phyloP scores from a whole-genome alignment of 1,140 invertebrate species.

The Panagrolaimus sp. region DNA sequence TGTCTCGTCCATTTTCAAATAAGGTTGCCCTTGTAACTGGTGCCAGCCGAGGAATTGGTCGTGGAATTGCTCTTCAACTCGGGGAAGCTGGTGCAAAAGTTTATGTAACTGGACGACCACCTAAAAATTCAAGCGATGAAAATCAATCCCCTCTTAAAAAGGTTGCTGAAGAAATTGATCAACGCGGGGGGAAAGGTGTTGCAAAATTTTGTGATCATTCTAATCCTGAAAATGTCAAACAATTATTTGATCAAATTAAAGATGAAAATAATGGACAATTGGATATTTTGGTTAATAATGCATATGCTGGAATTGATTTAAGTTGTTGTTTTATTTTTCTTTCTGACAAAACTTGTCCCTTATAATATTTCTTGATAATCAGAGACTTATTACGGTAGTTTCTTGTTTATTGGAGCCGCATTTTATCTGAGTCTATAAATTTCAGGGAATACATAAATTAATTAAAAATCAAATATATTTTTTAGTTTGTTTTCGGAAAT shows the following conservation, averaged over 20 bases:
- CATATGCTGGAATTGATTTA: slow-evolving; percentile 59
- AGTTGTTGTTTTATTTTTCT: slow-evolving; percentile 15
- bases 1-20: slow-evolving; percentile 37
- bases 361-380: too few relatives aligned
- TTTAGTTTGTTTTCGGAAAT: slow-evolving; percentile 12
- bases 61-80: slow-evolving; percentile 60
- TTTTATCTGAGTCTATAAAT: too few relatives aligned
- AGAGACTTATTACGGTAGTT: too few relatives aligned
- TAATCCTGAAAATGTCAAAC: slow-evolving; percentile 58
- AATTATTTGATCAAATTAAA: slow-evolving; percentile 59
- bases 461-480: too few relatives aligned
- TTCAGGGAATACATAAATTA: too few relatives aligned
- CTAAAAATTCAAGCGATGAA: not conserved
- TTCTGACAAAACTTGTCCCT: too few relatives aligned
- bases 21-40: slow-evolving; percentile 60
- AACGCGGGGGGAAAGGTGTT: slow-evolving; percentile 58
- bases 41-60: slow-evolving; percentile 60
- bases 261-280: slow-evolving; percentile 59
- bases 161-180: slow-evolving; percentile 29
- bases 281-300: slow-evolving; percentile 61
- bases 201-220: slow-evolving; percentile 60
- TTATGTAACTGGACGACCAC: slow-evolving; percentile 26
- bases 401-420: too few relatives aligned
- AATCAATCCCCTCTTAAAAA: slow-evolving; percentile 11
- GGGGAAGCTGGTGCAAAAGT: slow-evolving; percentile 59